These are phyloP conservation scores for Digitonthophagus gazella DNA, from an alignment of 2,888 invertebrate genomes.

Conservation along the genomic window DNA sequence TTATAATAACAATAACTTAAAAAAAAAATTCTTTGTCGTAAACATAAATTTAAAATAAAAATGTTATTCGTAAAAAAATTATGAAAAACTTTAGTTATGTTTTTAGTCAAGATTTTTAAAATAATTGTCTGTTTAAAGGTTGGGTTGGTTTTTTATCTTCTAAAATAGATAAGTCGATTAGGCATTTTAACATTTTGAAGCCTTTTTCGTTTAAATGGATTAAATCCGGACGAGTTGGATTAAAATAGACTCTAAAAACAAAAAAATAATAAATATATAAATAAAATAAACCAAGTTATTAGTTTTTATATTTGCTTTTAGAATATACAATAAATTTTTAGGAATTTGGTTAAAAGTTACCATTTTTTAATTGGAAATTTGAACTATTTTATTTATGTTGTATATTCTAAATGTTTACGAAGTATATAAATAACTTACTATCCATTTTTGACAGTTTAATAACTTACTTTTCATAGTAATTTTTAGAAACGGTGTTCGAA, in stretches of 20 bases:
- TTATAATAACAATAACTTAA: neutral
- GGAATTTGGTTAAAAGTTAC: too few relatives aligned
- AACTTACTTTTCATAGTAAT: constrained; percentile 18
- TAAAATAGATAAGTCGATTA: neutral
- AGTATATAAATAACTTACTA: too few relatives aligned
- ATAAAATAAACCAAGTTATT: neutral
- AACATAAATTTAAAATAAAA: constrained; percentile 9
- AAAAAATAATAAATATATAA: neutral
- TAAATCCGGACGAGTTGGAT: constrained; percentile 2
- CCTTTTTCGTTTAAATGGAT: constrained; percentile 19
- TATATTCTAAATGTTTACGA: too few relatives aligned
- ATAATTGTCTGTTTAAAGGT: neutral
- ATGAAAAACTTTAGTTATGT: too few relatives aligned
- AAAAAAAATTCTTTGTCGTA: neutral
- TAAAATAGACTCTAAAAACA: constrained; percentile 10
- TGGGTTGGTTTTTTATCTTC: neutral
- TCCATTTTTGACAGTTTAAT: too few relatives aligned
- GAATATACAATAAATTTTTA: too few relatives aligned
- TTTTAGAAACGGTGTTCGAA: constrained; percentile 4
- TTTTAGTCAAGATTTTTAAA: too few relatives aligned
- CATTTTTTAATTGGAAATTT: too few relatives aligned
- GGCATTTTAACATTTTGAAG: neutral
- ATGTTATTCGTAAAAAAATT: too few relatives aligned
- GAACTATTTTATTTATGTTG: too few relatives aligned
- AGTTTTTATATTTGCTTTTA: too few relatives aligned